Conservation (phyloP, 2,888 invertebrate genomes). For the Mythimna pallens region DNA sequence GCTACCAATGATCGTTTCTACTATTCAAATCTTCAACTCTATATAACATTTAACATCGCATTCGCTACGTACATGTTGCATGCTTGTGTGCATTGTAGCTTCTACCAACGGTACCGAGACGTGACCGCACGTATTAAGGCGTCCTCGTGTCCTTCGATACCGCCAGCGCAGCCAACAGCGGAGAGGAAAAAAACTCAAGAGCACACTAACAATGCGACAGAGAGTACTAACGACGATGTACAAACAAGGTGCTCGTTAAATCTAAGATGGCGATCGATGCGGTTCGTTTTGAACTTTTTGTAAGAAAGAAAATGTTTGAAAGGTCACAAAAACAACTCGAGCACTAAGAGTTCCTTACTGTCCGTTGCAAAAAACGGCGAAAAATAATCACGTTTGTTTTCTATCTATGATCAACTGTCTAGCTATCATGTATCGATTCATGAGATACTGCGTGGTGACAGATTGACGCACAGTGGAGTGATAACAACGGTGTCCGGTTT, state of each 20-base stretch:
- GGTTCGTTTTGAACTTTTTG: constrained; percentile 29
- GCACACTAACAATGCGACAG: constrained; percentile 79
- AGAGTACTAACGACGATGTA: constrained; percentile 84
- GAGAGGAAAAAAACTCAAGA: constrained; percentile 79
- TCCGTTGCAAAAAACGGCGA: no score
- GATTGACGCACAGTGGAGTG: no score
- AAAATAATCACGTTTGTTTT: no score
- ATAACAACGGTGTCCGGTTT: no score
- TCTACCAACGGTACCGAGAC: constrained; percentile 97
- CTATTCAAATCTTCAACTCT: constrained; percentile 20
- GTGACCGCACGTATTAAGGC: constrained; percentile 97
- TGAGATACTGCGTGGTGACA: no score
- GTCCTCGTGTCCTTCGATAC: constrained; percentile 94
- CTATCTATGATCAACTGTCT: no score
- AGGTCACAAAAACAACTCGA: neutral
- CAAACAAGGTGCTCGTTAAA: constrained; percentile 86
- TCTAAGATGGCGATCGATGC: constrained; percentile 57
- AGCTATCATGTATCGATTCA: no score
- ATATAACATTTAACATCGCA: constrained; percentile 62
- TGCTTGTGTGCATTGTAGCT: constrained; percentile 91
- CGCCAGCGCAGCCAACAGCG: constrained; percentile 89
- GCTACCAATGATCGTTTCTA: constrained; percentile 7
- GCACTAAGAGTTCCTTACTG: no score
- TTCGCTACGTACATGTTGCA: constrained; percentile 68
- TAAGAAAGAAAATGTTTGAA: neutral